Evolutionary conservation across 1,140 invertebrate species (phyloP).

Genomic region (Zaprionus africanus): DNA sequence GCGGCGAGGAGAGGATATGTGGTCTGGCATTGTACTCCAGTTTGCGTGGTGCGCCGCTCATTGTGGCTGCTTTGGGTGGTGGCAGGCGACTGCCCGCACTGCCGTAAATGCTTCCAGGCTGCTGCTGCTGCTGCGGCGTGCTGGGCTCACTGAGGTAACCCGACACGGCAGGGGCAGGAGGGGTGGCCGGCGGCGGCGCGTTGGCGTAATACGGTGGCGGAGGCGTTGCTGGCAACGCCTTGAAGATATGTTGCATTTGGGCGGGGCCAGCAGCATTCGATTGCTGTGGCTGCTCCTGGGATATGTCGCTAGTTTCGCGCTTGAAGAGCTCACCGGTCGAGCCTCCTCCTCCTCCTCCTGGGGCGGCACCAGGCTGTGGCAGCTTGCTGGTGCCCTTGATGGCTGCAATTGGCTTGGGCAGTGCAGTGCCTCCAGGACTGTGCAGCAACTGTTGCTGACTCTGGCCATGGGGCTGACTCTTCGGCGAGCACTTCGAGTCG

Average conservation of each 20-base stretch:
- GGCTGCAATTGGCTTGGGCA: slow-evolving; percentile 95
- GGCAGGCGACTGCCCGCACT: slow-evolving; percentile 65
- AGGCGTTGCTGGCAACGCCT: slow-evolving; percentile 54
- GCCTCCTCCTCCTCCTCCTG: background rate
- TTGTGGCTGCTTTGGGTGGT: slow-evolving; percentile 57
- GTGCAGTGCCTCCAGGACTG: slow-evolving; percentile 87
- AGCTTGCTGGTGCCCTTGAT: slow-evolving; percentile 93
- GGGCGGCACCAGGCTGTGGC: slow-evolving; percentile 77
- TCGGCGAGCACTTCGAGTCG: slow-evolving; percentile 76
- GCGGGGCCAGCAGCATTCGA: slow-evolving; percentile 7
- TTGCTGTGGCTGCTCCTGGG: slow-evolving; percentile 35
- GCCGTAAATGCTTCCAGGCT: slow-evolving; percentile 47
- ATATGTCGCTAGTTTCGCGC: slow-evolving; percentile 81
- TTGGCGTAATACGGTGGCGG: slow-evolving; percentile 68
- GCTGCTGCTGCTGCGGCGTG: slow-evolving; percentile 61
- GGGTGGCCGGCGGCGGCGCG: slow-evolving; percentile 35
- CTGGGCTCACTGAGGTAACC: slow-evolving; percentile 71
- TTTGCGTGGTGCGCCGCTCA: slow-evolving; percentile 58
- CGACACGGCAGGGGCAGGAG: slow-evolving; percentile 9
- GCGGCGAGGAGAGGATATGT: slow-evolving; percentile 79
- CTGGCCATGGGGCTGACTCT: slow-evolving; percentile 51
- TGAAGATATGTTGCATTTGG: slow-evolving; percentile 76
- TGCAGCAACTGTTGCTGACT: slow-evolving; percentile 45
- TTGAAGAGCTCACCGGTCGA: slow-evolving; percentile 55
- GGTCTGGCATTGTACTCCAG: slow-evolving; percentile 77